phyloP scores from a whole-genome alignment of 1,140 invertebrate genomes.

The Melipona quadrifasciata region DNA sequence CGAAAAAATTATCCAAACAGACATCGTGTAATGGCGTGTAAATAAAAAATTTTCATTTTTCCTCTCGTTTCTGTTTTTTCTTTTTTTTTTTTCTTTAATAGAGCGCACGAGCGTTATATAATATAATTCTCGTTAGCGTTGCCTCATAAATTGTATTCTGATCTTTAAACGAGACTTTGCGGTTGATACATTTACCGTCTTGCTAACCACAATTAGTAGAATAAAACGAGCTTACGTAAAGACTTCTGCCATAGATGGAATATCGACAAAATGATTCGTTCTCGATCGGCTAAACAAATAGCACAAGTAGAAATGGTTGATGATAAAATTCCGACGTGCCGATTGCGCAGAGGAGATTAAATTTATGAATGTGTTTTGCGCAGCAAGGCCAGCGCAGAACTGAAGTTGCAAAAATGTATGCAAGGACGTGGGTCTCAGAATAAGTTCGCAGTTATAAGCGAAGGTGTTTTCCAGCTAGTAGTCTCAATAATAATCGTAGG shows the following conservation, averaged over 20 bases:
- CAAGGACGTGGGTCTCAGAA: background rate
- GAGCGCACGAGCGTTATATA: background rate
- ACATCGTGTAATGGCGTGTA: background rate
- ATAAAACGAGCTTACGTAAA: background rate
- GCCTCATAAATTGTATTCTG: background rate
- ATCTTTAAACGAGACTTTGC: background rate
- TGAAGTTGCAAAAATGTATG: background rate
- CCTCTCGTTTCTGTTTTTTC: background rate
- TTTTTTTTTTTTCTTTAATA: background rate
- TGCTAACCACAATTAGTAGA: background rate
- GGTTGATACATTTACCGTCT: conserved; percentile 4
- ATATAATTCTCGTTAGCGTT: background rate
- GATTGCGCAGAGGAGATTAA: background rate
- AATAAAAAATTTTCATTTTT: background rate
- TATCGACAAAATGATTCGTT: background rate
- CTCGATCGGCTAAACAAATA: background rate
- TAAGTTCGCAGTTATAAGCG: background rate
- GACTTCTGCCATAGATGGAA: background rate
- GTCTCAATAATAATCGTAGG: background rate
- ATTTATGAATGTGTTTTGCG: background rate
- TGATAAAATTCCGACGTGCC: background rate
- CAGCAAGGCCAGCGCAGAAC: background rate
- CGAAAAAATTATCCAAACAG: background rate
- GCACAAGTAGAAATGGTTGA: background rate
- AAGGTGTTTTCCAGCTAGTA: background rate